These are phyloP conservation scores for Hypsopygia costalis DNA, from an alignment of 2,888 invertebrate genomes.

Conservation along the genomic window DNA sequence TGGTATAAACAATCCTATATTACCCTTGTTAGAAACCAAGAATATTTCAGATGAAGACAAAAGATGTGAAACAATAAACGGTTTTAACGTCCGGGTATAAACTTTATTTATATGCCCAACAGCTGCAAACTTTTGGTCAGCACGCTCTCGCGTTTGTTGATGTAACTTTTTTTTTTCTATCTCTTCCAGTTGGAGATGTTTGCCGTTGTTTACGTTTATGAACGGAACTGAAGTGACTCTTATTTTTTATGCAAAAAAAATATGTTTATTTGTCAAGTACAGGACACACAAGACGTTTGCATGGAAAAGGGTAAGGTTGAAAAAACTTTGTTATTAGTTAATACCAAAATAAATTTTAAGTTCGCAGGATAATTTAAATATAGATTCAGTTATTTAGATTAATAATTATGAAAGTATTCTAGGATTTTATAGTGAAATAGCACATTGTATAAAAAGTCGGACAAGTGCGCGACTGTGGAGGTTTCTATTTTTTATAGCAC, in stretches of 20 bases:
- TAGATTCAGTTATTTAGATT: too few relatives aligned
- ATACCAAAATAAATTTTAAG: too few relatives aligned
- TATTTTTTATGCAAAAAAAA: constrained; percentile 20
- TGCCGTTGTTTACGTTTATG: constrained; percentile 44
- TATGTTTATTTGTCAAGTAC: constrained; percentile 16
- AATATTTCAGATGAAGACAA: constrained; percentile 13
- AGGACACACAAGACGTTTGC: constrained; percentile 43
- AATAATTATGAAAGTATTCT: too few relatives aligned
- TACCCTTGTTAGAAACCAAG: not conserved
- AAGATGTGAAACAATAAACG: constrained; percentile 61
- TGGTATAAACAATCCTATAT: not conserved
- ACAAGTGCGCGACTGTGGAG: too few relatives aligned
- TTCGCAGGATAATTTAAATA: too few relatives aligned
- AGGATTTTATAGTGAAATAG: too few relatives aligned
- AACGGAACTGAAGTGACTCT: constrained; percentile 39
- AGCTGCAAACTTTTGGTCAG: constrained; percentile 81
- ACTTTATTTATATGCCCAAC: constrained; percentile 74
- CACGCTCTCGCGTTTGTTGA: constrained; percentile 59
- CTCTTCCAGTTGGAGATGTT: constrained; percentile 29
- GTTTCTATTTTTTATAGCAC: too few relatives aligned
- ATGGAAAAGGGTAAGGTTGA: not conserved
- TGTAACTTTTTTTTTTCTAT: constrained; percentile 63
- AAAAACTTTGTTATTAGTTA: too few relatives aligned
- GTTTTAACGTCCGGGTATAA: constrained; percentile 73
- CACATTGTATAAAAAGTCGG: too few relatives aligned